Base-by-base conservation (phyloP, 2,113 vertebrate genomes). In the Caloenas nicobarica region DNA sequence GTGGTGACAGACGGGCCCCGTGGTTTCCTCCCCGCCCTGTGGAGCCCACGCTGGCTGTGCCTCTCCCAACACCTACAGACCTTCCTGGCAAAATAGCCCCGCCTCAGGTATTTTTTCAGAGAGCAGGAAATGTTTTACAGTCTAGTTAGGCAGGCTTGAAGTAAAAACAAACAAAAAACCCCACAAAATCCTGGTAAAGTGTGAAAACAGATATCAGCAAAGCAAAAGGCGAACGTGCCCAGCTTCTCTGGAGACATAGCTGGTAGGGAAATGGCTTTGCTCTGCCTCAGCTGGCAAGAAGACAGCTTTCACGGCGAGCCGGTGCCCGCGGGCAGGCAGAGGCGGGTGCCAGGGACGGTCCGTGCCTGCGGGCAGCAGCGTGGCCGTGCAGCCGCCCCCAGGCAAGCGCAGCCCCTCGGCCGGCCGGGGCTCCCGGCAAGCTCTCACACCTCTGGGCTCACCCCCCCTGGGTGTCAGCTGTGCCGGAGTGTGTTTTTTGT, bases 361-460 rank as follows among this genome's bases (percentile, higher is more conserved):
- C 28, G 6, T 61, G 42, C 62, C 19, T 44, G 25, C 2, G 7
- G 65, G n/a, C 28, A 71, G 54, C 19, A 57, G 26, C 1, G 1
- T 26, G 44, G 40, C 54, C 25, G 1, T 31, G 16, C 23, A n/a
- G 91, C 42, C 0, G 3, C 2, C 12, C 24, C 2, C 7, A 19
- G 62, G 22, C 4, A 0, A 50, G 9, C 2, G 3, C 0, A 0
- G 12, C 14, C 46, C 8, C 11, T 68, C 57, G 62, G 26, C 31
- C 2, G 3, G 16, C 14, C 17, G 2, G 3, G 25, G 8, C 23
- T 64, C 4, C 31, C 26, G 23, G 7, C 13, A 50, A 40, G 26
- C 2, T 22, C 36, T 34, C 42, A n/a, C 0, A 4, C 9, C 64
- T 73, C 26, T 2, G 2, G 9, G 26, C 23, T 66, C 1, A 1